Percentiles rank a stretch among this genome's conserved stretches.
phyloP scores from a whole-genome alignment of 2,797 vertebrate genomes.

The Hypotaenidia okinawae region DNA sequence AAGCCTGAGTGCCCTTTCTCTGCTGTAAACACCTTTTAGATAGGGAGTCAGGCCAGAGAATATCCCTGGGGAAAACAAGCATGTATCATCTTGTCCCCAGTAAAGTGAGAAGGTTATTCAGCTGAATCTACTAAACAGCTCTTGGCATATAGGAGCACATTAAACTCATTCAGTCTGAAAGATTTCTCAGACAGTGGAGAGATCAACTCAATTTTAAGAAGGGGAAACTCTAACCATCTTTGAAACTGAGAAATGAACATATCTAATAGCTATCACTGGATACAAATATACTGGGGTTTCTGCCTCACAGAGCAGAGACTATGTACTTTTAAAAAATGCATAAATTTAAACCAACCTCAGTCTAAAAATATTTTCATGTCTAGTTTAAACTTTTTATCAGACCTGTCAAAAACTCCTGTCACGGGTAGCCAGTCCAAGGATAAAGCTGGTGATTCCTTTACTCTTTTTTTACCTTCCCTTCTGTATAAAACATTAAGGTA shows the following conservation, averaged over 20 bases:
- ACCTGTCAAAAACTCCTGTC: not conserved
- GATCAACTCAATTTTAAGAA: not conserved
- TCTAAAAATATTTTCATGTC: not conserved
- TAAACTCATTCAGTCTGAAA: constrained; percentile 32
- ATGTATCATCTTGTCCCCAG: not conserved
- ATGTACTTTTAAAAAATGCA: not conserved
- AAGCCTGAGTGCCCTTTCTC: not conserved
- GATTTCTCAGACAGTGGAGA: not conserved
- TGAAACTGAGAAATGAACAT: not conserved
- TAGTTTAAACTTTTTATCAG: not conserved
- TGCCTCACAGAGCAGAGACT: not conserved
- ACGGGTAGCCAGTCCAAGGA: not conserved
- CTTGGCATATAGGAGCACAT: not conserved
- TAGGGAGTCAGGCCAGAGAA: not conserved
- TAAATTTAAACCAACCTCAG: not conserved
- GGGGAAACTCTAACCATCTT: not conserved
- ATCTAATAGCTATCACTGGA: not conserved
- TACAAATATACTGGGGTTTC: not conserved
- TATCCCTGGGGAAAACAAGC: not conserved
- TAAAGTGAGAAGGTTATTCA: constrained; percentile 47
- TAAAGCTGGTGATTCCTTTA: not conserved
- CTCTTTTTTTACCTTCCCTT: too few species aligned
- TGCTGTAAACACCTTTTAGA: not conserved
- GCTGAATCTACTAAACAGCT: constrained; percentile 38
- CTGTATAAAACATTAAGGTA: accelerated